A percentile compares a stretch with the other conserved stretches of the same genome.
These are phyloP conservation scores for Myotis daubentonii DNA, from an alignment of 2,797 vertebrate genomes.

Conservation along the genomic window DNA sequence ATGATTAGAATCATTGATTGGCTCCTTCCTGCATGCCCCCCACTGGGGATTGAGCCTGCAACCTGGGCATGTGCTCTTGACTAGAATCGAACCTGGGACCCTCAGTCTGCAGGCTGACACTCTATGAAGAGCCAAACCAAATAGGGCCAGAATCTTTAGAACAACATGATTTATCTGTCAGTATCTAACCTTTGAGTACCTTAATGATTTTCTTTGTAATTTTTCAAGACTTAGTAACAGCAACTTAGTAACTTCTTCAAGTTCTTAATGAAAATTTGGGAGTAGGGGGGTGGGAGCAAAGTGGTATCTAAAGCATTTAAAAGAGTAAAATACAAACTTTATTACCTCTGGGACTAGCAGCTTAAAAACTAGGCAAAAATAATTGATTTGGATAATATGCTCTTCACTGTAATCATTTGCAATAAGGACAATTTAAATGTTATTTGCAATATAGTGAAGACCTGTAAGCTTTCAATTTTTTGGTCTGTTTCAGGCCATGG, in stretches of 20 bases:
- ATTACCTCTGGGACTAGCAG: not conserved
- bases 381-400: not conserved
- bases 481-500: not conserved
- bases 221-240: slow-evolving; percentile 10
- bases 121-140: too few species aligned
- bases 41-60: too few species aligned
- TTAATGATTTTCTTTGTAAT: slow-evolving; percentile 29
- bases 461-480: not conserved
- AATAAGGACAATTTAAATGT: not conserved
- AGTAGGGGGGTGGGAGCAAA: not conserved
- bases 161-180: not conserved
- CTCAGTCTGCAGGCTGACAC: too few species aligned
- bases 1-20: too few species aligned
- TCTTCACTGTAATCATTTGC: not conserved
- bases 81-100: too few species aligned
- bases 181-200: not conserved
- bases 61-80: too few species aligned
- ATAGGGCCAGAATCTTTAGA: slow-evolving; percentile 3
- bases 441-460: not conserved
- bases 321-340: not conserved
- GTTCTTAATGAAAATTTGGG: not conserved
- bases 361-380: slow-evolving; percentile 33
- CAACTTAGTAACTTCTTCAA: slow-evolving; percentile 26
- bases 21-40: too few species aligned
- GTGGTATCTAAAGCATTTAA: not conserved